phyloP scores from a whole-genome alignment of 64 coral and sea anemone genomes.

The Pachyseris speciosa region DNA sequence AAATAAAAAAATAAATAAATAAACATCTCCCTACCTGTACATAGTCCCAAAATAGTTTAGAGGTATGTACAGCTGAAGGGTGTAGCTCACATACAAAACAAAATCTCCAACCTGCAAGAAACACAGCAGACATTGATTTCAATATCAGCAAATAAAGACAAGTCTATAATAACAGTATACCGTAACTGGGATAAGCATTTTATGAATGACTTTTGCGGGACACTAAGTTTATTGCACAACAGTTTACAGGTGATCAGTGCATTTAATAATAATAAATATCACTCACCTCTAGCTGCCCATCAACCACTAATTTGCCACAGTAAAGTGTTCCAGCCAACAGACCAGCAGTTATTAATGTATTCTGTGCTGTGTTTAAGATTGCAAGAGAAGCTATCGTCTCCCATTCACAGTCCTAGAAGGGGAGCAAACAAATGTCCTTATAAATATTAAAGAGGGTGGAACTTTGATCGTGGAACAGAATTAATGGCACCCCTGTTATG shows the following conservation, averaged over 20 bases:
- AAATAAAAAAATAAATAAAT: too few species aligned
- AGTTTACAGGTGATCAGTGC: too few species aligned
- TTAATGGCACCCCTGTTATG: too few species aligned
- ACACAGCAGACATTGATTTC: neutral
- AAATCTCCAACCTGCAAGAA: constrained; percentile 91
- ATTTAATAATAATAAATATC: too few species aligned
- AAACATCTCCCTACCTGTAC: too few species aligned
- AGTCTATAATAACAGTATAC: too few species aligned
- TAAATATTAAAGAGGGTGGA: too few species aligned
- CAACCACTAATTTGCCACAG: constrained; percentile 87
- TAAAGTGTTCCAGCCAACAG: constrained; percentile 86
- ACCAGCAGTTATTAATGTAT: constrained; percentile 74
- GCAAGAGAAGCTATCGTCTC: constrained; percentile 86
- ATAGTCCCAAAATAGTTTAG: constrained; percentile 98
- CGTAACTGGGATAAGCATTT: too few species aligned
- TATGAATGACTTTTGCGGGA: too few species aligned
- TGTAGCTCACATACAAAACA: constrained; percentile 92
- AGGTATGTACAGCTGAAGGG: constrained; percentile 89
- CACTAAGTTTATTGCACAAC: too few species aligned
- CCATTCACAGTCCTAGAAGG: constrained; percentile 82
- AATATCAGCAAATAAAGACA: neutral
- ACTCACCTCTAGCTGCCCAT: constrained; percentile 81
- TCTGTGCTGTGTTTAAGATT: constrained; percentile 83
- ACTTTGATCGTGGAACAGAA: too few species aligned
- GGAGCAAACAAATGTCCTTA: neutral